These are phyloP conservation scores for Phrynocephalus forsythii DNA, from an alignment of 2,797 vertebrate species.

Conservation along the genomic window DNA sequence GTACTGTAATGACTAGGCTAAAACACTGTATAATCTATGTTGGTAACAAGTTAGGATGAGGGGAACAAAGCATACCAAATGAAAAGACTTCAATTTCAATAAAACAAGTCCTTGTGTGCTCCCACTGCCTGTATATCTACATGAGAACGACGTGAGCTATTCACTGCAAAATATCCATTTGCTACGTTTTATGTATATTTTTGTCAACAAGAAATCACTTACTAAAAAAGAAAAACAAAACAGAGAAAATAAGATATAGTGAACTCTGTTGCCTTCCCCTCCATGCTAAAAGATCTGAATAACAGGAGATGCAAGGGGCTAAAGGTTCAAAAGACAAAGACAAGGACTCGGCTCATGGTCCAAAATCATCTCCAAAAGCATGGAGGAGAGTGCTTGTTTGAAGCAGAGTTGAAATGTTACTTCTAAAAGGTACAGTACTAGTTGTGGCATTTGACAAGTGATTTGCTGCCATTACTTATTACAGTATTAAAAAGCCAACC, in stretches of 20 bases:
- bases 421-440: background rate
- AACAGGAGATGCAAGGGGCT: background rate
- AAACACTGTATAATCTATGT: background rate
- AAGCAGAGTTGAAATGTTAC: background rate
- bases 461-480: too few relatives aligned
- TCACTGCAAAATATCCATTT: background rate
- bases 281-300: background rate
- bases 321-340: background rate
- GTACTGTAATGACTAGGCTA: background rate
- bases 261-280: background rate
- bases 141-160: conserved; percentile 1
- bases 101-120: background rate
- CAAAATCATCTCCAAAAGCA: background rate
- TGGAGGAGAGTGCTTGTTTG: background rate
- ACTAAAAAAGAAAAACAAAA: background rate
- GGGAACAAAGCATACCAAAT: background rate
- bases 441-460: too few relatives aligned
- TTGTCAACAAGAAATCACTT: background rate
- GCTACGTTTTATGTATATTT: conserved; percentile 9
- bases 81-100: background rate
- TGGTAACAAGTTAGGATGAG: background rate
- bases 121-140: background rate
- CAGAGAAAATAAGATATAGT: background rate
- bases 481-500: too few relatives aligned
- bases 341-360: background rate